Base-by-base conservation (phyloP, 2,113 vertebrate genomes). In the Coreoperca whiteheadi region DNA sequence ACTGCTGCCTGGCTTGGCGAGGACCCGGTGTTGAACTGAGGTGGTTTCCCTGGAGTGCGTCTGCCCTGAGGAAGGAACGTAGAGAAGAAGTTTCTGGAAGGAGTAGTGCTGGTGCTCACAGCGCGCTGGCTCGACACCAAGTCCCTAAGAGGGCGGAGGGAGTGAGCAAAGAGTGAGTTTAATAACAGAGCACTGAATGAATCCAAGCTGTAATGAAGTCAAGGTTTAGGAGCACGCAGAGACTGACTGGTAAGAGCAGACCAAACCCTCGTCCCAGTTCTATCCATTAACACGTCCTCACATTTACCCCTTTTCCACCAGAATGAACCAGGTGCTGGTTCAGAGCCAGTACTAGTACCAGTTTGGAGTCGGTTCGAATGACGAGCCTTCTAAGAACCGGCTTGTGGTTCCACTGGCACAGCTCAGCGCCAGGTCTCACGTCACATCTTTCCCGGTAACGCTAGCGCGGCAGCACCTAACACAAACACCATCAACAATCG, bases 51-150 rank as follows among this genome's bases (percentile, higher is more conserved):
- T 7, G 96, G 95, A 21, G 94, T 94, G 56, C 97, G 97, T 92
- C 96, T 96, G 66, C 93, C 95, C 75, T 99, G 98, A 0, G 97
- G 96, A 67, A 99, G 96, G 86, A 99, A 94, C 8, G 97, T 97
- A 9, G 97, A 98, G 92, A 99, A 99, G 85, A 96, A 95, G 90
- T 95, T 95, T 89, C 97, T 95, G 28, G 97, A 95, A 0, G 97
- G 96, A 51, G 97, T 95, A 28, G 95, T 94, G 78, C 96, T 92
- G 39, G 93, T 92, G 46, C 93, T 95, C 18, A 94, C 74, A 6
- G 82, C 93, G 66, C 97, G 96, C 92, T 98, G 97, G 91, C 95
- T 97, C 73, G 96, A 96, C 67, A 98, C 96, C 94, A 99, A 95
- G 87, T 97, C 97, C 67, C 98, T 99, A 85, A 16, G 43, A 73